Evolutionary conservation across 2,797 vertebrate species (phyloP).

Genomic region (Spondyliosoma cantharus): DNA sequence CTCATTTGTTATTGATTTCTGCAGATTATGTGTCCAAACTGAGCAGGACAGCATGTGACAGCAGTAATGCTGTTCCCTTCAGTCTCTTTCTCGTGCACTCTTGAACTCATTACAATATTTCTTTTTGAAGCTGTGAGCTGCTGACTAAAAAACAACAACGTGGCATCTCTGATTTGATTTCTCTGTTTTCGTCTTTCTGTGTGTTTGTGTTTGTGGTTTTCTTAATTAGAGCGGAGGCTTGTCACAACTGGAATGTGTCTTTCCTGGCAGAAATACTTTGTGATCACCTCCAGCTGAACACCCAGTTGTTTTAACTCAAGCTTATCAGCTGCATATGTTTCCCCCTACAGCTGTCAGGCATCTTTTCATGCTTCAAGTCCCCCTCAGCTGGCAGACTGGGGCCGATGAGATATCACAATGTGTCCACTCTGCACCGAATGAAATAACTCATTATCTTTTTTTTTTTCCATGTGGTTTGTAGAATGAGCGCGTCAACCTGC

Average conservation of each 20-base stretch:
- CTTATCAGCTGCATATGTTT: constrained; percentile 66
- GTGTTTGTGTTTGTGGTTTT: constrained; percentile 19
- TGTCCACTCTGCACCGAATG: constrained; percentile 43
- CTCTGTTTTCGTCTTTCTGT: not conserved
- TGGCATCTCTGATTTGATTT: constrained; percentile 22
- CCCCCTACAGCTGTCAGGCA: constrained; percentile 63
- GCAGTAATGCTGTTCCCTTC: not conserved
- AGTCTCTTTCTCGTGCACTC: not conserved
- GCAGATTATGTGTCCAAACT: constrained; percentile 1
- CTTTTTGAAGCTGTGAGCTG: not conserved
- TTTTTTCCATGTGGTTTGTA: constrained; percentile 3
- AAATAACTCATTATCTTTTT: constrained; percentile 43
- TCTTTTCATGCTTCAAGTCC: constrained; percentile 59
- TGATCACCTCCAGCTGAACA: constrained; percentile 68
- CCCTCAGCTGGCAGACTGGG: constrained; percentile 6
- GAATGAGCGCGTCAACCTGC: not conserved
- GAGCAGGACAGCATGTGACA: not conserved
- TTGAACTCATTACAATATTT: not conserved
- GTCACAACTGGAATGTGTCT: constrained; percentile 52
- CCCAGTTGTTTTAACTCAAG: constrained; percentile 66
- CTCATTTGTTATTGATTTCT: constrained; percentile 13
- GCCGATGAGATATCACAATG: constrained; percentile 30
- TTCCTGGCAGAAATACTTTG: constrained; percentile 32
- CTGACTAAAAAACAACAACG: not conserved
- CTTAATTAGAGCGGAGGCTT: constrained; percentile 52